Evolutionary conservation across 2,113 vertebrate genomes (phyloP).

Genomic region (Cervus canadensis): DNA sequence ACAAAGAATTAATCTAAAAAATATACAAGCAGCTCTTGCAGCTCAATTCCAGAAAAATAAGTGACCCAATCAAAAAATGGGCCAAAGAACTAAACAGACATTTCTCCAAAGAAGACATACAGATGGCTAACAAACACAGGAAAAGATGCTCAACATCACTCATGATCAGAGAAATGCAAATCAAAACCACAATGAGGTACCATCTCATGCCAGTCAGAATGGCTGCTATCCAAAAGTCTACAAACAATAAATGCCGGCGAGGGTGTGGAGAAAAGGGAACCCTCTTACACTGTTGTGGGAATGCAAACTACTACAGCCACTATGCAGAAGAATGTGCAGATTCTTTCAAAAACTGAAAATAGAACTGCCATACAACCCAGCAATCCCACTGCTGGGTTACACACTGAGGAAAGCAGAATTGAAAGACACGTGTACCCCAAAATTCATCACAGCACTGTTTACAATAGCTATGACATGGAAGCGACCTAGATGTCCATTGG

Average conservation of each 20-base stretch:
- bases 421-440: background rate
- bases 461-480: background rate
- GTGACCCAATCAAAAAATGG: background rate
- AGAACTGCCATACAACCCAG: background rate
- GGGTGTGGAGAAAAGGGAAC: background rate
- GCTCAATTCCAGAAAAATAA: background rate
- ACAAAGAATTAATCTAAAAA: background rate
- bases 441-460: background rate
- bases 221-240: background rate
- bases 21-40: background rate
- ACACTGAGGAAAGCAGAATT: background rate
- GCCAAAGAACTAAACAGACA: background rate
- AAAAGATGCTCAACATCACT: background rate
- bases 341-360: background rate
- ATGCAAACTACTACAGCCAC: background rate
- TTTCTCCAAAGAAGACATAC: background rate
- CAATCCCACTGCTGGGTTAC: background rate
- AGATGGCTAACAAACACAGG: background rate
- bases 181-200: background rate
- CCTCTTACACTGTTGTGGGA: background rate
- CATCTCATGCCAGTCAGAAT: accelerated
- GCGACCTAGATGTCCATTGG: background rate
- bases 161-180: background rate
- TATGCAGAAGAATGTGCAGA: background rate
- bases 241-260: background rate